phyloP scores from a whole-genome alignment of 1,140 invertebrate genomes.

The Apis cerana region DNA sequence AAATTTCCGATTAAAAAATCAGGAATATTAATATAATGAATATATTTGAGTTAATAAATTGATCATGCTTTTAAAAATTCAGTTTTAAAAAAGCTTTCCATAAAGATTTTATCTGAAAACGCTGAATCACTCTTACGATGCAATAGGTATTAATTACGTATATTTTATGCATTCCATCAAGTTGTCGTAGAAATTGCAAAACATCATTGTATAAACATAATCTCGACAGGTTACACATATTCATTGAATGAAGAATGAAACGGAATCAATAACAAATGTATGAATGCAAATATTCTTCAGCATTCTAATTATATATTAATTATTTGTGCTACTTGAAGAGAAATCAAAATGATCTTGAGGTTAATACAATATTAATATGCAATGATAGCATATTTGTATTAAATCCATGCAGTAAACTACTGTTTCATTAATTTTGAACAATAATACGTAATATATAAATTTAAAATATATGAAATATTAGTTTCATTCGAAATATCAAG shows the following conservation, averaged over 20 bases:
- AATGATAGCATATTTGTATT: background rate
- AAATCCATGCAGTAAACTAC: slow-evolving; percentile 1
- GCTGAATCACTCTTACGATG: background rate
- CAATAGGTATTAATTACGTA: background rate
- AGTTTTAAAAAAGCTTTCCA: background rate
- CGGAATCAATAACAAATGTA: background rate
- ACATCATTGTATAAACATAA: background rate
- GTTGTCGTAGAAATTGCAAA: background rate
- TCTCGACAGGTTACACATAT: background rate
- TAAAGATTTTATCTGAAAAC: background rate
- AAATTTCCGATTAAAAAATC: too few relatives aligned
- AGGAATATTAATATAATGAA: too few relatives aligned
- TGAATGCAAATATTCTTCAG: slow-evolving; percentile 11
- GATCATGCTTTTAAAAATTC: background rate
- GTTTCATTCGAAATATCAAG: background rate
- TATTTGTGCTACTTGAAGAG: background rate
- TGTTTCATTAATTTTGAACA: background rate
- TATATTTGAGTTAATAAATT: too few relatives aligned
- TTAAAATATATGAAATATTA: background rate
- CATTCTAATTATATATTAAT: slow-evolving; percentile 24
- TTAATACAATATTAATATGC: slow-evolving; percentile 24
- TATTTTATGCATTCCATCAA: background rate
- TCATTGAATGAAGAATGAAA: background rate
- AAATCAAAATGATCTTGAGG: background rate
- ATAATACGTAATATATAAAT: background rate